phyloP scores from a whole-genome alignment of 2,888 invertebrate species.

The Drosophila parthenogenetica region DNA sequence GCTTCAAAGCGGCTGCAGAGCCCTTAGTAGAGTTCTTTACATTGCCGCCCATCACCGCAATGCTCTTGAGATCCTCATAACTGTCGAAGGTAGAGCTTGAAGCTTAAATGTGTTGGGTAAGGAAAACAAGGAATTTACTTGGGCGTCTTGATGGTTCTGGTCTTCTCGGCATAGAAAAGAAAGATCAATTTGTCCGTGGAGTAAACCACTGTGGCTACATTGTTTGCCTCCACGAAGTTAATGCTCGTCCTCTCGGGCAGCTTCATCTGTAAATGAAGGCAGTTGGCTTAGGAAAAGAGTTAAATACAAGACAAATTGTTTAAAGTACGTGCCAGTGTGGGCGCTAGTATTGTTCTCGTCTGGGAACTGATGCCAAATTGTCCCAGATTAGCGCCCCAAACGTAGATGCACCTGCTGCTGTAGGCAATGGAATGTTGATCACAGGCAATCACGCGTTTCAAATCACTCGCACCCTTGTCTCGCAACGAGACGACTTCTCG shows the following conservation, averaged over 20 bases:
- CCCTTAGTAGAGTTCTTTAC: conserved; percentile 73
- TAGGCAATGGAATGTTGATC: conserved; percentile 90
- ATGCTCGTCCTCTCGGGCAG: conserved; percentile 72
- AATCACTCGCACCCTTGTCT: conserved; percentile 84
- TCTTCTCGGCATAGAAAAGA: conserved; percentile 80
- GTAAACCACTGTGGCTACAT: conserved; percentile 82
- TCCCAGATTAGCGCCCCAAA: conserved; percentile 93
- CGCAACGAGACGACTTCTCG: conserved; percentile 81
- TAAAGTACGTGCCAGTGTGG: conserved; percentile 69
- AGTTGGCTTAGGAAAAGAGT: too few species aligned
- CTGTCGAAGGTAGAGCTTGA: conserved; percentile 49
- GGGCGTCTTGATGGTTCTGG: conserved; percentile 79
- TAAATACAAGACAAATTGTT: background rate
- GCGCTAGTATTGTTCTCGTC: conserved; percentile 66
- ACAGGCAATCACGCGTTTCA: conserved; percentile 88
- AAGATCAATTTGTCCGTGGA: conserved; percentile 75
- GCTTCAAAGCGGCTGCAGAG: conserved; percentile 76
- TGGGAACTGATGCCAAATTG: conserved; percentile 88
- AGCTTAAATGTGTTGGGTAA: background rate
- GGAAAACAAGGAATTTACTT: conserved; percentile 67
- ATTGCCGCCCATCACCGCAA: conserved; percentile 80
- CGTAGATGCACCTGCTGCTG: conserved; percentile 88
- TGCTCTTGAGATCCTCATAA: conserved; percentile 81
- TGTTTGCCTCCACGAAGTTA: conserved; percentile 83
- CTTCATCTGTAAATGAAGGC: conserved; percentile 61